Evolutionary conservation across 1,140 invertebrate species (phyloP), one percentile per base, ranked within the genome.

Genomic region (Anthonomus grandis): DNA sequence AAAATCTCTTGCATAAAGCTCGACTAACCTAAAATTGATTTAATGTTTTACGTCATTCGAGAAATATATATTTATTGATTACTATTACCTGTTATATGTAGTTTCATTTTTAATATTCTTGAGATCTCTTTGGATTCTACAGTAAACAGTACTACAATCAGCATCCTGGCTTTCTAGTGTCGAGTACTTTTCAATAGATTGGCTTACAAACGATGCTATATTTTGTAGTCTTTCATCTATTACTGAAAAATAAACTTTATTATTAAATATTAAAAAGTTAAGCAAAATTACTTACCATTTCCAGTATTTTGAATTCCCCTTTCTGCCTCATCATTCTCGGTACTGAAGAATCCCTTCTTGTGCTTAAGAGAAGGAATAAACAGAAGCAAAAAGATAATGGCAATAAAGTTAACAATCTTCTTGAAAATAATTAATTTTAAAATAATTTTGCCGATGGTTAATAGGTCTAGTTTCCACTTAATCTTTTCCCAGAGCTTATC

Each of bases 391-490:
- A 84, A 89, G 47, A 89, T 79, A 1, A 87, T 71, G 0, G 83
- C 86, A 25, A 89, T 82, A 67, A 88, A 87, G 66, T 87, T 87
- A 13, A 89, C 83, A 42, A 88, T 83, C 71, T 89, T 84, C 69
- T 89, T 88, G 63, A 89, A 87, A 57, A 89, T 84, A 1, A 88
- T 73, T 5, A 89, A 64, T 67, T 89, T 87, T 8, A 89, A 68
- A 36, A 88, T 52, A 36, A 88, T 80, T 70, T 88, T 89, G 0
- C 83, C 84, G n/a, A 88, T 63, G 0, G 85, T 86, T 36, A 85
- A 76, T 4, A 86, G 76, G 64, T 84, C 84, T n/a, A 87, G 64
- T 74, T 87, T 88, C 4, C 54, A 75, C 8, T 83, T 77, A 19
- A 68, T 47, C 58, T 65, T 67, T 23, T 67, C 63, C 41, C 82